Conservation (phyloP, 2,797 vertebrate species). For the Artibeus jamaicensis region DNA sequence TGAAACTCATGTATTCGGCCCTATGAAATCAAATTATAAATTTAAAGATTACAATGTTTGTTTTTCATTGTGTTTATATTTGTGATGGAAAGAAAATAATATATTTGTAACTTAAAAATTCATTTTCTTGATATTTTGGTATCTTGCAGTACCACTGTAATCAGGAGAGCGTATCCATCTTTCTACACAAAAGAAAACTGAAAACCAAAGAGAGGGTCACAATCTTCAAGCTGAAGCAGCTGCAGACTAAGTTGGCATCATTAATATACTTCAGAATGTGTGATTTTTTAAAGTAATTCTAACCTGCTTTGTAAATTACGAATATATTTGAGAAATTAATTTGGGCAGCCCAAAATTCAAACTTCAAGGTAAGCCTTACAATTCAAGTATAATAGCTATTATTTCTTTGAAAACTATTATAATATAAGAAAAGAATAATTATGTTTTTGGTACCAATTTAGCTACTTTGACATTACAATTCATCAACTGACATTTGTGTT, state of each 20-base stretch:
- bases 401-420: background rate
- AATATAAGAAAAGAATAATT: background rate
- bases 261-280: background rate
- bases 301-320: background rate
- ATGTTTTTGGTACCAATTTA: background rate
- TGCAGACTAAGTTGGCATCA: background rate
- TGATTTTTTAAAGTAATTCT: conserved; percentile 21
- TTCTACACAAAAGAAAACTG: background rate
- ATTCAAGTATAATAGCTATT: background rate
- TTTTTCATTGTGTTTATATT: background rate
- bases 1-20: background rate
- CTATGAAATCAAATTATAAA: background rate
- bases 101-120: background rate
- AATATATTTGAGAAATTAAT: background rate
- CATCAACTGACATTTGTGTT: background rate
- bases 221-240: background rate
- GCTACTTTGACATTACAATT: background rate
- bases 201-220: background rate
- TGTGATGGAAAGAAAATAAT: background rate
- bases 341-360: background rate
- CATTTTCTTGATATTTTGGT: background rate
- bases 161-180: background rate
- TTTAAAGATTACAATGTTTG: background rate
- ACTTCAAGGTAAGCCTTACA: background rate
- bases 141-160: background rate